These are phyloP conservation scores for Pollenia angustigena DNA, from an alignment of 2,888 invertebrate genomes.

Conservation along the genomic window DNA sequence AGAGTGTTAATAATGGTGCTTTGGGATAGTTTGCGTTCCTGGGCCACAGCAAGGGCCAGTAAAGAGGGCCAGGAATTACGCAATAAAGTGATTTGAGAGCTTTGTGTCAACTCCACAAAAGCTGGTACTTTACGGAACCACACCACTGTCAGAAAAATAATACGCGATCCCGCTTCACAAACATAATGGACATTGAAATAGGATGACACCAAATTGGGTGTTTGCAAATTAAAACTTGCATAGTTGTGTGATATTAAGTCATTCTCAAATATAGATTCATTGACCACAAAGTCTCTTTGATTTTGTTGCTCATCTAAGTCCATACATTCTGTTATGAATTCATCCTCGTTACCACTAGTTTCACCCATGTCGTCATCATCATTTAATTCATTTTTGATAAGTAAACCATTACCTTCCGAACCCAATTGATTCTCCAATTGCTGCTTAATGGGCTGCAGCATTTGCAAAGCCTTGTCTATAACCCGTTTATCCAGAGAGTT, in stretches of 20 bases:
- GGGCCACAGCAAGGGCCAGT: slow-evolving; percentile 95
- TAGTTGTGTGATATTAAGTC: slow-evolving; percentile 89
- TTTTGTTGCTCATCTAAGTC: slow-evolving; percentile 74
- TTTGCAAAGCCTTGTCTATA: slow-evolving; percentile 90
- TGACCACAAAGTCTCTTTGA: slow-evolving; percentile 78
- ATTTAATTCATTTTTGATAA: slow-evolving; percentile 80
- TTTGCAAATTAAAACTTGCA: slow-evolving; percentile 90
- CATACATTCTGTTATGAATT: slow-evolving; percentile 73
- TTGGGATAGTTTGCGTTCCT: slow-evolving; percentile 92
- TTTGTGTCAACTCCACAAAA: slow-evolving; percentile 92
- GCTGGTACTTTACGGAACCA: slow-evolving; percentile 95
- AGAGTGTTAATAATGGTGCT: slow-evolving; percentile 91
- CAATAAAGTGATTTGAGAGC: slow-evolving; percentile 92
- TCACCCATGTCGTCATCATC: slow-evolving; percentile 79
- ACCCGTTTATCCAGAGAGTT: slow-evolving; percentile 87
- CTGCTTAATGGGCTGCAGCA: slow-evolving; percentile 83
- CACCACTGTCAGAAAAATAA: slow-evolving; percentile 95
- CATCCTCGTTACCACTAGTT: slow-evolving; percentile 78
- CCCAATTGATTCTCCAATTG: slow-evolving; percentile 79
- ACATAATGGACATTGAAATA: slow-evolving; percentile 97
- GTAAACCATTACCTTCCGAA: slow-evolving; percentile 62
- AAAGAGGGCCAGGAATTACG: slow-evolving; percentile 96
- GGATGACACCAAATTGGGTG: slow-evolving; percentile 92
- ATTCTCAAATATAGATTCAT: slow-evolving; percentile 85
- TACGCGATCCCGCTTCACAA: slow-evolving; percentile 96